phyloP scores from a whole-genome alignment of 2,797 vertebrate species.

The Lithobates sylvaticus region DNA sequence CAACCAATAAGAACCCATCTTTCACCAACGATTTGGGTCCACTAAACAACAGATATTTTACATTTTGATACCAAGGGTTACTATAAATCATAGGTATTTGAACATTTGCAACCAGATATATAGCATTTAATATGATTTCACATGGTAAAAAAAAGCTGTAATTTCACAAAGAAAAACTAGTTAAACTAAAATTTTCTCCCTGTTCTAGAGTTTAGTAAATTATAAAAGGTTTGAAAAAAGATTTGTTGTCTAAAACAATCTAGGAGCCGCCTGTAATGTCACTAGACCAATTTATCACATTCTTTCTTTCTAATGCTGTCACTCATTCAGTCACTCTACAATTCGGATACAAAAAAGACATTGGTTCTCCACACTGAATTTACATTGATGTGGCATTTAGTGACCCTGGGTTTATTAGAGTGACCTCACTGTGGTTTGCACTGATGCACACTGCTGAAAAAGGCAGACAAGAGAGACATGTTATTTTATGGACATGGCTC shows the following conservation, averaged over 20 bases:
- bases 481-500: conserved; percentile 72
- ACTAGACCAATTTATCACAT: conserved; percentile 17
- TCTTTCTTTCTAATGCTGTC: conserved; percentile 34
- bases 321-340: conserved; percentile 35
- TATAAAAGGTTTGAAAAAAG: background rate
- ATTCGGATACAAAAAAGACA: conserved; percentile 60
- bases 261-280: conserved; percentile 15
- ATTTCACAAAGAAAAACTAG: background rate
- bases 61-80: too few species aligned
- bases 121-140: background rate
- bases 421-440: conserved; percentile 78
- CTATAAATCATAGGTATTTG: too few species aligned
- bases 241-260: conserved; percentile 15
- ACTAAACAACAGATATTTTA: too few species aligned
- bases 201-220: background rate
- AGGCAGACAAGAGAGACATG: conserved; percentile 59
- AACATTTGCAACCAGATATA: background rate
- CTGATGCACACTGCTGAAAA: conserved; percentile 80
- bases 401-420: conserved; percentile 86
- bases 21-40: background rate
- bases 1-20: background rate
- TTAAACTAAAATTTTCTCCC: background rate
- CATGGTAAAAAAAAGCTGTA: background rate
- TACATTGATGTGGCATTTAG: conserved; percentile 75
- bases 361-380: conserved; percentile 76